Base-by-base conservation (phyloP, 2,797 vertebrate genomes). In the Phrynocephalus vlangalii region DNA sequence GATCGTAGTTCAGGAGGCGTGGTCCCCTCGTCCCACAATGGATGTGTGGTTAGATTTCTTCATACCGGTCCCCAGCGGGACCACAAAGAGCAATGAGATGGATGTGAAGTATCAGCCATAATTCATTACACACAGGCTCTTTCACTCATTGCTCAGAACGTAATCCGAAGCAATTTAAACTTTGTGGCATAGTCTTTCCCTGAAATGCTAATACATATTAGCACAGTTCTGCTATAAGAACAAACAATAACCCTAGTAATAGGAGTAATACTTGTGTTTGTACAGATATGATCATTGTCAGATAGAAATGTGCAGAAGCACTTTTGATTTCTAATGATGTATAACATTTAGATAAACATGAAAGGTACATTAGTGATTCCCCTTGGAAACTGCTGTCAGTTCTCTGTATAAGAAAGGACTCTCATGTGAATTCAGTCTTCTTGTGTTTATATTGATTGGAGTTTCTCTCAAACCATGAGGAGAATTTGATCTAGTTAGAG, bases 381-480 rank as follows among this genome's bases (percentile, higher is more conserved):
- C 87, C 68, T 88, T 6, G 79, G 30, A 92, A 91, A 76, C 68
- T 72, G 83, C 26, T 24, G 88, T 63, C 79, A 8, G 2, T 84
- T 66, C 82, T 91, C 76, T 30, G 79, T 2, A 80, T 80, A 90
- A 91, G 79, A 73, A 15, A 89, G 20, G 16, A 83, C 72, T 81
- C 76, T 87, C 52, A 80, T 89, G 52, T 70, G 1, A 88, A 88
- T 88, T 85, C 7, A 85, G 81, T 66, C 56, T 86, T 88, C 73
- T 28, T 44, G 26, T 82, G 82, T 75, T 9, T 83, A 13, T 79
- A 80, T 70, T 70, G 75, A 75, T 9, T 81, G 70, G 38, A 0
- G 68, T 85, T 92, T 86, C 88, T 84, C 38, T 86, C 85, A 85
- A 26, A 91, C 9, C 30, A 86, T 77, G 22, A 91, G 28, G 86